phyloP scores from a whole-genome alignment of 37 sponge, comb jelly and placozoan genomes.

The Amphimedon queenslandica region DNA sequence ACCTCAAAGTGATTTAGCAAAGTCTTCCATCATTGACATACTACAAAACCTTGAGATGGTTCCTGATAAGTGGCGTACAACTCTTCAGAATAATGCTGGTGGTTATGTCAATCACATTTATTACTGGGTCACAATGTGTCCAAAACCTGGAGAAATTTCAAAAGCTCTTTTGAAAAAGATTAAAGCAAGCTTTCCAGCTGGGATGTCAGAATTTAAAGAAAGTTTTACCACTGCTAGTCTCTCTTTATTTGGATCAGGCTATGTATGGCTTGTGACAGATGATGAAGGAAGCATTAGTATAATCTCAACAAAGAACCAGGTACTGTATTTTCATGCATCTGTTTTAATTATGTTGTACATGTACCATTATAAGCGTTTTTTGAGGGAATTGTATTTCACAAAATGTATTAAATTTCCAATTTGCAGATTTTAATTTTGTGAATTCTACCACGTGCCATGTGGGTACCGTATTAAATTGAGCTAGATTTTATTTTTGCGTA shows the following conservation, averaged over 20 bases:
- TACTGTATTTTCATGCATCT: slow-evolving; percentile 1
- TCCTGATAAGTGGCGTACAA: slow-evolving; percentile 51
- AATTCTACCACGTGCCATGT: too few species aligned
- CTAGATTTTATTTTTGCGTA: too few species aligned
- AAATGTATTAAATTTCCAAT: too few species aligned
- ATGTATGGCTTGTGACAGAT: slow-evolving; percentile 63
- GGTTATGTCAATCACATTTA: slow-evolving; percentile 79
- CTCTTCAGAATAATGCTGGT: slow-evolving; percentile 66
- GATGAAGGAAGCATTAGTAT: slow-evolving; percentile 26
- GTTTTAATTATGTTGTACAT: not conserved
- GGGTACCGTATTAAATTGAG: too few species aligned
- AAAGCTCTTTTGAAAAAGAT: slow-evolving; percentile 8
- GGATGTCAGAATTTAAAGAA: slow-evolving; percentile 38
- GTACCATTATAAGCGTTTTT: too few species aligned
- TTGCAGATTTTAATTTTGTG: too few species aligned
- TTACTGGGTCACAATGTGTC: slow-evolving; percentile 74
- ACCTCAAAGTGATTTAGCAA: slow-evolving; percentile 11
- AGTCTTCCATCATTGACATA: slow-evolving; percentile 45
- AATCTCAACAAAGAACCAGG: slow-evolving; percentile 57
- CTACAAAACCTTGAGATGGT: slow-evolving; percentile 37
- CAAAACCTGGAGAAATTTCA: slow-evolving; percentile 27
- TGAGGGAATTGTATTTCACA: too few species aligned
- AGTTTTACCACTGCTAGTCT: slow-evolving; percentile 42
- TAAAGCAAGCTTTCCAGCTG: slow-evolving; percentile 28
- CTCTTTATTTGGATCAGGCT: slow-evolving; percentile 79